Conservation (phyloP, 2,113 vertebrate species). For the Gopherus flavomarginatus region DNA sequence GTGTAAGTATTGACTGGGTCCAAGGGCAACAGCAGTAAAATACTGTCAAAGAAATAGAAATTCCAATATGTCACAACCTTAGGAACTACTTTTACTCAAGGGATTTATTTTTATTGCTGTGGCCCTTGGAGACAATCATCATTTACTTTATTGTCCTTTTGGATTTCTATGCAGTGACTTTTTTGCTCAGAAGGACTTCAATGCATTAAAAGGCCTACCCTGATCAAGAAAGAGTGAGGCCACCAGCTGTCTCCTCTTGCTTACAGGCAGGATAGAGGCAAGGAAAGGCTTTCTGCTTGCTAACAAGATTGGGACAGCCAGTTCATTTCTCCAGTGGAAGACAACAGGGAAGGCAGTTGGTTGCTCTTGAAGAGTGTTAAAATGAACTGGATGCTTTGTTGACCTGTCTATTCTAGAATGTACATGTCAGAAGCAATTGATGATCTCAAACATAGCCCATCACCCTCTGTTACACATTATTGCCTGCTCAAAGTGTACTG, state of each 20-base stretch:
- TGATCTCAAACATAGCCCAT: not conserved
- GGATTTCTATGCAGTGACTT: not conserved
- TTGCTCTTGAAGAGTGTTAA: not conserved
- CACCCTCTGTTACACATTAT: not conserved
- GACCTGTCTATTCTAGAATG: not conserved
- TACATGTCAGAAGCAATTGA: not conserved
- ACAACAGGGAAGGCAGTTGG: not conserved
- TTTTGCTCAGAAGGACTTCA: not conserved
- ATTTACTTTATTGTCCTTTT: not conserved
- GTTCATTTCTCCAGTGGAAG: not conserved
- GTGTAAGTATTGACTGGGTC: not conserved
- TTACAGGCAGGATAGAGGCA: not conserved
- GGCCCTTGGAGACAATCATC: not conserved
- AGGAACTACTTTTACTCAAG: not conserved
- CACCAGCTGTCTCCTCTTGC: not conserved
- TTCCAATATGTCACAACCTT: not conserved
- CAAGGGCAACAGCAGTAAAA: not conserved
- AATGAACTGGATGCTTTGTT: not conserved
- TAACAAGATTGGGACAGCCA: not conserved
- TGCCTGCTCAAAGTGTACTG: not conserved
- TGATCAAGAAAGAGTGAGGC: not conserved
- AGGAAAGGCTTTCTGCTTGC: not conserved
- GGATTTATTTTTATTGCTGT: not conserved
- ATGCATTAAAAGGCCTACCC: not conserved
- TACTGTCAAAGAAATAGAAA: not conserved